Percentiles rank a stretch among this genome's conserved stretches.
These are phyloP conservation scores for Hypsibius dujardini DNA, from an alignment of 1,140 invertebrate genomes.

Conservation along the genomic window DNA sequence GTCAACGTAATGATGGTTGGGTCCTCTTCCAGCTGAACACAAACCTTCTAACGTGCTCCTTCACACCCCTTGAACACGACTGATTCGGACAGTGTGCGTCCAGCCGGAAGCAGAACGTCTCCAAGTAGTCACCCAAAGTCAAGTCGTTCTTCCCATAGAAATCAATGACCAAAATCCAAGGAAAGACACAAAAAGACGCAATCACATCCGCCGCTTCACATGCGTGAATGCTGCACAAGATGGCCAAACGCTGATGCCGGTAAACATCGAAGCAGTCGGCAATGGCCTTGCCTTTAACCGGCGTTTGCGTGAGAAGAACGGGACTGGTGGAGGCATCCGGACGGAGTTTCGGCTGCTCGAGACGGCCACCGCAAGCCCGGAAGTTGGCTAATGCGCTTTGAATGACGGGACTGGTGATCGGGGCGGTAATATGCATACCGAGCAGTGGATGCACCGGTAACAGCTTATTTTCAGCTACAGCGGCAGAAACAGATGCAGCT, in stretches of 20 bases:
- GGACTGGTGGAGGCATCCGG: neutral
- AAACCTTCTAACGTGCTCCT: constrained; percentile 70
- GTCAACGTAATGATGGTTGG: too few species aligned
- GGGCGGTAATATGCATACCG: constrained; percentile 45
- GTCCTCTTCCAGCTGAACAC: too few species aligned
- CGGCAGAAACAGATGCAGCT: too few species aligned
- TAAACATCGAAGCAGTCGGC: constrained; percentile 8
- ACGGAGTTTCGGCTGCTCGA: constrained; percentile 26
- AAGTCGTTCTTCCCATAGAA: constrained; percentile 87
- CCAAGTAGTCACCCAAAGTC: constrained; percentile 75
- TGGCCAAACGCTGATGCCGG: constrained; percentile 61
- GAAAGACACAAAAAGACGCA: constrained; percentile 61
- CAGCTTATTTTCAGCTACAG: constrained; percentile 20
- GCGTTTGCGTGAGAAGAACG: neutral
- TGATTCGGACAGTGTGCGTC: constrained; percentile 48
- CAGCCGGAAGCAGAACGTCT: constrained; percentile 71
- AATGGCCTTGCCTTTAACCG: neutral
- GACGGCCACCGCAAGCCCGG: constrained; percentile 58
- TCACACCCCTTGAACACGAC: constrained; percentile 61
- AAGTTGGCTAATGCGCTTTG: constrained; percentile 61
- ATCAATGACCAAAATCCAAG: constrained; percentile 77
- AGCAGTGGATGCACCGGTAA: constrained; percentile 49
- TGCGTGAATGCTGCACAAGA: constrained; percentile 80
- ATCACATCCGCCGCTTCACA: constrained; percentile 57
- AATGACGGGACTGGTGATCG: constrained; percentile 41